Base-by-base conservation (phyloP, 53 echinoderm and acorn worm genomes). In the Paelopatides confundens region DNA sequence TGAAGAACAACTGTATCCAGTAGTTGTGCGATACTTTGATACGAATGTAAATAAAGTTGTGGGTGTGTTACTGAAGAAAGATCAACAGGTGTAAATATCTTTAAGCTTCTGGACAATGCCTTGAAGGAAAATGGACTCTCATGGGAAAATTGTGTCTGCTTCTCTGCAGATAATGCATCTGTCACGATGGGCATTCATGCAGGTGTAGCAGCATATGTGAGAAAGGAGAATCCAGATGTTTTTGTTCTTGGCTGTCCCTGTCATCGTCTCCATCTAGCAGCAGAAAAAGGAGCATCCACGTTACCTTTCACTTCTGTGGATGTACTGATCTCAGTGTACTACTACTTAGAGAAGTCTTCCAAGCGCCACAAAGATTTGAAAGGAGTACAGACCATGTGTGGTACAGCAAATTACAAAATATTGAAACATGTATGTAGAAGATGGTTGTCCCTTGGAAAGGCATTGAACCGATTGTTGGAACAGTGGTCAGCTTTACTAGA, bases 31-130 rank as follows among this genome's bases (percentile, higher is more conserved):
- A 30, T 89, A 11, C 71, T 89, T 69, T 58, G 83, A 89, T 69
- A 12, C 31, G 68, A 71, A 85, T 71, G 86, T 66, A 28, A 66
- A 64, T 27, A 76, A 71, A 79, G 94, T 94, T 77, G 86, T 93
- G 31, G 77, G 88, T 76, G 88, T 90, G 24, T 66, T 89, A 28
- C 91, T 2, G 81, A 87, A 85, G 79, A 89, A 65, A 88, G 88
- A 35, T 92, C 92, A 76, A 92, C 92, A 31, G 86, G 92, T 31
- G 67, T 33, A 62, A 88, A 91, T 63, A 94, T 94, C 52, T 91
- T 94, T 47, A 18, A 14, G 62, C 79, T 90, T 47, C 69, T 94
- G 30, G 86, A 94, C 53, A 88, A 78, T 66, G 69, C 82, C 37
- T 33, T 86, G 35, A 81, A 69, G 62, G 90, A 93, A 50, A 82